Conservation (phyloP, 2,888 invertebrate species). For the Mycalesis mineus region DNA sequence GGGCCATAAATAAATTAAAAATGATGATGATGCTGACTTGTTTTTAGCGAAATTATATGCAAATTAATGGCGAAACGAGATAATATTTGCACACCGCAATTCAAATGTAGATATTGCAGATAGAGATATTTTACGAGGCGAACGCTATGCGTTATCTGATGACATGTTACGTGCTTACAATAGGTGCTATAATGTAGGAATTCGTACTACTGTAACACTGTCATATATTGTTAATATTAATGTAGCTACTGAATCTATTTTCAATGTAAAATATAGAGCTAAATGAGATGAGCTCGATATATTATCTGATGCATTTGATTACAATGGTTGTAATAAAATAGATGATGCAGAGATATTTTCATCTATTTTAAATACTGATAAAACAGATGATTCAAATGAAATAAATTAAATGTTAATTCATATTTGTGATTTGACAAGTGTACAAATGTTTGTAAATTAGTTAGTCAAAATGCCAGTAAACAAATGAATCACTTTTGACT, state of each 20-base stretch:
- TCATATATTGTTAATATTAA: neutral
- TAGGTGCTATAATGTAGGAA: neutral
- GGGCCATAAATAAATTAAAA: too few species aligned
- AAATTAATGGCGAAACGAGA: slow-evolving; percentile 26
- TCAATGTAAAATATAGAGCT: neutral
- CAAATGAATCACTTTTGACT: too few species aligned
- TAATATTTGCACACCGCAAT: slow-evolving; percentile 28
- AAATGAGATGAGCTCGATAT: neutral
- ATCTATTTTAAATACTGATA: neutral
- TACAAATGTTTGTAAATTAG: too few species aligned
- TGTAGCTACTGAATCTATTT: neutral
- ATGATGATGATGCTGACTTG: too few species aligned
- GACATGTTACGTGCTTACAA: neutral
- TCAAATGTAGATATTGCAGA: slow-evolving; percentile 17
- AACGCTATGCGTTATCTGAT: neutral
- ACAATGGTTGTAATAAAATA: neutral
- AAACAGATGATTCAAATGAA: neutral
- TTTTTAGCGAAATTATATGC: slow-evolving; percentile 30
- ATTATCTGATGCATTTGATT: neutral
- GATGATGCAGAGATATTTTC: neutral
- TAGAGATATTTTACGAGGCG: neutral
- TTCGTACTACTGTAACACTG: neutral
- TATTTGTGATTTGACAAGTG: too few species aligned
- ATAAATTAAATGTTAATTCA: neutral
- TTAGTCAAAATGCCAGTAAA: too few species aligned